Evolutionary conservation across 1,140 invertebrate species (phyloP), one percentile per base, ranked within the genome.

Genomic region (Sarcophaga peregrina): DNA sequence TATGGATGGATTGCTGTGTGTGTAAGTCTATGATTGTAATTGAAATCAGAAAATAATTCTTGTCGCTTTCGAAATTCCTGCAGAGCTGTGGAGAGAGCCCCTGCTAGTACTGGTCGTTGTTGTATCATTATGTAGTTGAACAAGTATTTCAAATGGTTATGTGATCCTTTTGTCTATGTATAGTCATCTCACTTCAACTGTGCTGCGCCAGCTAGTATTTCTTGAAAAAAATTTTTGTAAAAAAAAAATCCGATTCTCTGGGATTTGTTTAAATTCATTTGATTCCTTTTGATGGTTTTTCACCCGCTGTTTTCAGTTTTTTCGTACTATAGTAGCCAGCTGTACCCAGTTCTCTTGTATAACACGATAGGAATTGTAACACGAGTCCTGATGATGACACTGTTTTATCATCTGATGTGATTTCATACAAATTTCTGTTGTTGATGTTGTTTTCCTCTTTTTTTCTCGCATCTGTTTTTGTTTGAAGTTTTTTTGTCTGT

Each of bases 251-350:
- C 20, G 62, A 68, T 68, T 25, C n/a, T 20, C 17, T 20, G 62
- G 62, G 62, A 68, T 68, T 68, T n/a, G 62, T 68, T 68, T 20
- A 68, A 68, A 68, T 68, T 68, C 62, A 68, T 68, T 68, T 68
- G 62, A 68, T 68, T 68, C 17, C 25, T 68, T 17, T 68, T 68
- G 62, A 68, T 68, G 10, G 62, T 68, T 68, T 25, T 68, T 20
- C 17, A 68, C 62, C 62, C 62, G 62, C 62, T 68, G 62, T 37
- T 37, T 37, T 37, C 25, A 37, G 25, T 37, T 37, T 37, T n/a
- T n/a, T n/a, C n/a, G n/a, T n/a, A n/a, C n/a, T n/a, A n/a, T n/a
- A n/a, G n/a, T n/a, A n/a, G n/a, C n/a, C n/a, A n/a, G n/a, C n/a
- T 4, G 25, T 37, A 37, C 4, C 25, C 25, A 37, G 25, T 68